A percentile compares a stretch with the other conserved stretches of the same genome.
These are phyloP conservation scores for Heliconius nattereri DNA, from an alignment of 1,140 invertebrate species.

Conservation along the genomic window DNA sequence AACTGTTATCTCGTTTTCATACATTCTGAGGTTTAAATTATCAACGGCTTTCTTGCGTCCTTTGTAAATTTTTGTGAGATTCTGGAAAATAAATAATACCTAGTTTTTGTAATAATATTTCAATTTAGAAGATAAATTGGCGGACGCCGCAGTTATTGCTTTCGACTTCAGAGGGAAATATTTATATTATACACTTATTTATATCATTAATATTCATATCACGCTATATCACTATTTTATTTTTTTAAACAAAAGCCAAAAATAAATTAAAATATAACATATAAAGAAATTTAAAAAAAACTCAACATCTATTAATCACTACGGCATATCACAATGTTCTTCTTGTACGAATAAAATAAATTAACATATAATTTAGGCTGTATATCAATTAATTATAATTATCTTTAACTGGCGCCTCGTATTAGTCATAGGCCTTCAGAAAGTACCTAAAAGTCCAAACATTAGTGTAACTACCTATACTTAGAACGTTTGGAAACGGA, in stretches of 20 bases:
- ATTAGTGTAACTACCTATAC: background rate
- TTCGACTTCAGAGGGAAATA: too few species aligned
- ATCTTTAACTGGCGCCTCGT: background rate
- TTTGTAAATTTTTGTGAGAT: slow-evolving; percentile 80
- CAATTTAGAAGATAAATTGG: too few species aligned
- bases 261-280: background rate
- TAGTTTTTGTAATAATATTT: too few species aligned
- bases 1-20: slow-evolving; percentile 85
- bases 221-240: too few species aligned
- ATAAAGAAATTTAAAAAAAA: background rate
- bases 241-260: too few species aligned
- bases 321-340: too few species aligned
- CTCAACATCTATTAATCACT: too few species aligned
- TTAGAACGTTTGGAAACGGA: background rate
- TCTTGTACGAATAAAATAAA: too few species aligned
- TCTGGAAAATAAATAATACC: slow-evolving; percentile 53
- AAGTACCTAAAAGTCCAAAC: background rate
- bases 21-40: slow-evolving; percentile 87
- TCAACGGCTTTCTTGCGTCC: slow-evolving; percentile 84
- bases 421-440: background rate
- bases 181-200: too few species aligned
- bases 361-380: too few species aligned
- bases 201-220: too few species aligned
- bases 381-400: background rate
- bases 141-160: too few species aligned